Base-by-base conservation (phyloP, 2,113 vertebrate species). In the Epinephelus cyanopodus region DNA sequence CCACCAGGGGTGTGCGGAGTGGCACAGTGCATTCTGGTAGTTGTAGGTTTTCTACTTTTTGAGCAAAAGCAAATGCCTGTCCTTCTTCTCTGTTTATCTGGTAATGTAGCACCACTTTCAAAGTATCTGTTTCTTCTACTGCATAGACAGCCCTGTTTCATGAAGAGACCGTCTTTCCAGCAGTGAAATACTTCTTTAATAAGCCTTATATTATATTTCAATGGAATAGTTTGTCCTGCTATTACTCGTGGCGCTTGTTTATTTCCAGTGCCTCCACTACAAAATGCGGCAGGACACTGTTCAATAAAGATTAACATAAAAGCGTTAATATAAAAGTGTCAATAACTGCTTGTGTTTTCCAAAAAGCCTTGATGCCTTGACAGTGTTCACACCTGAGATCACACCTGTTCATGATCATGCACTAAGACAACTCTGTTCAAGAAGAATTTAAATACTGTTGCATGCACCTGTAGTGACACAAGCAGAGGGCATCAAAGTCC, bases 331-430 rank as follows among this genome's bases (percentile, higher is more conserved):
- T 14, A n/a, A 74, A 66, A 58, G 27, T 17, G 17, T 63, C 27
- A 47, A 18, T 39, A 23, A n/a, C 13, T 69, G 17, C 23, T 58
- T 19, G 33, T 67, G 18, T 69, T 69, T 79, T 53, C 6, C 5
- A 47, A 15, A 69, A 68, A 5, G n/a, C 17, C 6, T 23, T 12
- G 11, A n/a, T 62, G 25, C 3, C 33, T 72, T 21, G 4, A 3
- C n/a, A 37, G 11, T 14, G 27, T 56, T 71, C 23, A 71, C 60
- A 66, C 29, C 42, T 53, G 0, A n/a, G 53, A 66, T 61, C n/a
- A 42, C 69, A 54, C 61, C 60, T 47, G 33, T 42, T 65, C 52
- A 66, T 2, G 21, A 50, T 57, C 56, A 61, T 63, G 47, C 65
- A 50, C 50, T 29, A 45, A 42, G 42, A 3, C 10, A 29, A n/a